A percentile compares a stretch with the other conserved stretches of the same genome.
Evolutionary conservation across 2,797 vertebrate species (phyloP).

Genomic region (Chelon auratus): DNA sequence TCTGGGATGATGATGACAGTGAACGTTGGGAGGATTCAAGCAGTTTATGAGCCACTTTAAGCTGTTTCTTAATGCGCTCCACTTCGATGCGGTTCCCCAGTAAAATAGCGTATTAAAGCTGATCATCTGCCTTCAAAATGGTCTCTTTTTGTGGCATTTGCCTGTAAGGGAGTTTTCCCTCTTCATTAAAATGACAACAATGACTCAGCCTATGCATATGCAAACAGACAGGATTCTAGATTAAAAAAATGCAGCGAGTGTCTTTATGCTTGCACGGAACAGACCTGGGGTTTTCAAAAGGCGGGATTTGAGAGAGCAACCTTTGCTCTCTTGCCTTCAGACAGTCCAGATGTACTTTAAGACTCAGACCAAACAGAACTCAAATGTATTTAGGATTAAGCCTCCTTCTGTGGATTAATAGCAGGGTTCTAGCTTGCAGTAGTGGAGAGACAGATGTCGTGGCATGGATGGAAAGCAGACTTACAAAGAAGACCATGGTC

Average conservation of each 20-base stretch:
- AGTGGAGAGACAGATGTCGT: conserved; percentile 51
- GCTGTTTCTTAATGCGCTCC: conserved; percentile 76
- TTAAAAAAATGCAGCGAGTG: conserved; percentile 24
- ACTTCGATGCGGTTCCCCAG: conserved; percentile 65
- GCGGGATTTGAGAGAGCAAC: conserved; percentile 40
- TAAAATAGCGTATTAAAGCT: conserved; percentile 80
- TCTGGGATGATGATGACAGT: conserved; percentile 58
- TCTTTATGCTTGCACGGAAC: conserved; percentile 31
- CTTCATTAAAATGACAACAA: conserved; percentile 77
- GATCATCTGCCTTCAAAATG: conserved; percentile 79
- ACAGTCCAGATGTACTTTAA: conserved; percentile 49
- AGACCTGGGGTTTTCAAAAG: conserved; percentile 45
- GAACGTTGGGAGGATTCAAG: conserved; percentile 52
- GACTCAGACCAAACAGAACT: conserved; percentile 40
- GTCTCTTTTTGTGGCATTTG: conserved; percentile 66
- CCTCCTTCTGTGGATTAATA: conserved; percentile 52
- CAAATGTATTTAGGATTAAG: conserved; percentile 41
- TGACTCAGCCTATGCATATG: conserved; percentile 73
- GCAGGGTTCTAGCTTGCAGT: conserved; percentile 41
- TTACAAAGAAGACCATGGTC: conserved; percentile 51
- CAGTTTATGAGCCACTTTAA: conserved; percentile 77
- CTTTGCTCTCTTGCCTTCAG: conserved; percentile 36
- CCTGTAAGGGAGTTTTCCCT: conserved; percentile 63
- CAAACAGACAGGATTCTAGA: conserved; percentile 66
- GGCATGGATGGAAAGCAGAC: conserved; percentile 49